A percentile compares a stretch with the other conserved stretches of the same genome.
phyloP scores from a whole-genome alignment of 2,797 vertebrate species.

The Microtus obscurus region DNA sequence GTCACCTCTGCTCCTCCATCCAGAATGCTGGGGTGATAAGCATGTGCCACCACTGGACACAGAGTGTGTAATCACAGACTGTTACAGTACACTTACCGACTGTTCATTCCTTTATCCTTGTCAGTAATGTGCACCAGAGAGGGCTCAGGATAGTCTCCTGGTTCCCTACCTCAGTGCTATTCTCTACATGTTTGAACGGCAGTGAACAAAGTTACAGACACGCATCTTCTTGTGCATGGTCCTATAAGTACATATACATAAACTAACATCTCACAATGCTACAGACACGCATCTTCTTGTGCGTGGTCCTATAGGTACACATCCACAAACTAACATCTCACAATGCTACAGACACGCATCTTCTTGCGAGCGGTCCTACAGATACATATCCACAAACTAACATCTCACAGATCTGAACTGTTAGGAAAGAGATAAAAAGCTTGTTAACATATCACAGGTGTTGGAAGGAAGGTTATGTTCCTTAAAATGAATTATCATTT shows the following conservation, averaged over 20 bases:
- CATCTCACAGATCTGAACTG: slow-evolving; percentile 30
- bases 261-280: background rate
- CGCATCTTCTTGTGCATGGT: background rate
- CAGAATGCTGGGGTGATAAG: background rate
- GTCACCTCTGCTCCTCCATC: background rate
- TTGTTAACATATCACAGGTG: background rate
- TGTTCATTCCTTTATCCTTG: slow-evolving; percentile 13
- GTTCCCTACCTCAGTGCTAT: background rate
- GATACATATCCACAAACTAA: too few relatives aligned
- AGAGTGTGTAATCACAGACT: background rate
- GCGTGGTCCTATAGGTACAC: too few relatives aligned
- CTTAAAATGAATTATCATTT: slow-evolving; percentile 46
- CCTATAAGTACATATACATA: too few relatives aligned
- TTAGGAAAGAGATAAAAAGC: slow-evolving; percentile 51
- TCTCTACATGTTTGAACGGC: background rate
- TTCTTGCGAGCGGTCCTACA: too few relatives aligned
- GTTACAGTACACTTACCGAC: background rate
- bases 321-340: background rate
- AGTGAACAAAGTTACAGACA: background rate
- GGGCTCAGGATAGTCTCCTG: background rate
- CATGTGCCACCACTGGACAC: background rate
- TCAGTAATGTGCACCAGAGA: background rate
- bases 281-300: too few relatives aligned
- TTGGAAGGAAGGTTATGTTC: background rate
- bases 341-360: background rate